A percentile compares a stretch with the other conserved stretches of the same genome.
These are phyloP conservation scores for Falco novaeseelandiae DNA, from an alignment of 2,797 vertebrate genomes.

Conservation along the genomic window DNA sequence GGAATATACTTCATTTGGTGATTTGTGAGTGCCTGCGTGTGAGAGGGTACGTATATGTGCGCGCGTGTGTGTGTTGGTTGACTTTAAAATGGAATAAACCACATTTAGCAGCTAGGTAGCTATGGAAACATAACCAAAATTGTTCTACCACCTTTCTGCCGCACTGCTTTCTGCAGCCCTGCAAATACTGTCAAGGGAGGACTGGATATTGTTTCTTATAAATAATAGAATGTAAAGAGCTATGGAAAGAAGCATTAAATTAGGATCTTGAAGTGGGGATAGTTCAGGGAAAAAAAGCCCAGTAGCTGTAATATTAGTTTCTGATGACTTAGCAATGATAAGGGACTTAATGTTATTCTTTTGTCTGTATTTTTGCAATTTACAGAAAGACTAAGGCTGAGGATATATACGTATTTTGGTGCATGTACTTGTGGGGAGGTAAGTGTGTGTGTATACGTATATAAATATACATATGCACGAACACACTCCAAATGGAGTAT, in stretches of 20 bases:
- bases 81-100: slow-evolving; percentile 80
- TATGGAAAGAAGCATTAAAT: slow-evolving; percentile 67
- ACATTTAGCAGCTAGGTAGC: slow-evolving; percentile 79
- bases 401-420: background rate
- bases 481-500: background rate
- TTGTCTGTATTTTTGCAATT: background rate
- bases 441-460: background rate
- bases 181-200: slow-evolving; percentile 74
- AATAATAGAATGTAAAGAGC: slow-evolving; percentile 78
- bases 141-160: slow-evolving; percentile 77
- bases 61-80: slow-evolving; percentile 65
- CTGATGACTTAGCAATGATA: slow-evolving; percentile 48
- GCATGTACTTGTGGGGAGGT: background rate
- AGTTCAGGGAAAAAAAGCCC: slow-evolving; percentile 40
- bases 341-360: slow-evolving; percentile 17
- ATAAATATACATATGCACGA: background rate
- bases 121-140: slow-evolving; percentile 84
- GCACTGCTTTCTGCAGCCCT: slow-evolving; percentile 71
- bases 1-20: slow-evolving; percentile 46
- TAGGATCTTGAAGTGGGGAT: slow-evolving; percentile 57
- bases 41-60: background rate
- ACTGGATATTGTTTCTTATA: slow-evolving; percentile 79
- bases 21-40: slow-evolving; percentile 23
- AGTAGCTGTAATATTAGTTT: slow-evolving; percentile 54
- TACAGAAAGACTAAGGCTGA: background rate